Evolutionary conservation across 2,888 invertebrate genomes (phyloP), one percentile per base, ranked within the genome.

Genomic region (Polydrusus cervinus): DNA sequence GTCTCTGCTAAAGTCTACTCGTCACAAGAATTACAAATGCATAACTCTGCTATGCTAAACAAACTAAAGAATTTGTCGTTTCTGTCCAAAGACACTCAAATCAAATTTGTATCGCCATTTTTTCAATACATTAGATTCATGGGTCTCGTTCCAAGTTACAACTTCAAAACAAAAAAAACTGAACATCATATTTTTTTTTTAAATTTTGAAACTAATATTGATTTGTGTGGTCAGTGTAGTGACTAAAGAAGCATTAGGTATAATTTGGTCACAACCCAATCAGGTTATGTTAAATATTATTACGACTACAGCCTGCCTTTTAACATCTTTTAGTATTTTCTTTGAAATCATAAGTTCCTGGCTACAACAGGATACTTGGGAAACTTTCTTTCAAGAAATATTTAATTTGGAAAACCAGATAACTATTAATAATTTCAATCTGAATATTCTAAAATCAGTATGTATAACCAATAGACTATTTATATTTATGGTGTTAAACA

Each of bases 71-170:
- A 30, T 30, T 5, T 30, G 30, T 30, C 7, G 30, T 30, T 30
- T 30, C 30, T 3, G 7, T 5, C 7, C 3, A 30, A 30, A 7
- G 3, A 30, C 3, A 30, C 3, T 30, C 3, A 30, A 30, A 30
- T 30, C 3, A 9, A 38, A 40, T 67, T 67, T 51, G 8, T 67
- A 14, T 53, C 40, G 0, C 38, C 51, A 25, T 16, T 67, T n/a
- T n/a, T 67, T 34, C 53, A 67, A 13, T 67, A 13, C 14, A 13
- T 67, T 6, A 47, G 66, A 67, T 67, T 67, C 20, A 0, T 67
- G 6, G 66, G 66, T 6, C 18, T 67, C 8, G 38, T 53, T 9
- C 66, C 66, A 9, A 53, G 53, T 34, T 67, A 67, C 14, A 53
- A 38, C 13, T 51, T 67, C 16, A 20, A 67, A n/a, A 49, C 49